Percentiles rank a stretch among this genome's conserved stretches.
phyloP scores from a whole-genome alignment of 2,113 vertebrate genomes.

The Zapus hudsonius region DNA sequence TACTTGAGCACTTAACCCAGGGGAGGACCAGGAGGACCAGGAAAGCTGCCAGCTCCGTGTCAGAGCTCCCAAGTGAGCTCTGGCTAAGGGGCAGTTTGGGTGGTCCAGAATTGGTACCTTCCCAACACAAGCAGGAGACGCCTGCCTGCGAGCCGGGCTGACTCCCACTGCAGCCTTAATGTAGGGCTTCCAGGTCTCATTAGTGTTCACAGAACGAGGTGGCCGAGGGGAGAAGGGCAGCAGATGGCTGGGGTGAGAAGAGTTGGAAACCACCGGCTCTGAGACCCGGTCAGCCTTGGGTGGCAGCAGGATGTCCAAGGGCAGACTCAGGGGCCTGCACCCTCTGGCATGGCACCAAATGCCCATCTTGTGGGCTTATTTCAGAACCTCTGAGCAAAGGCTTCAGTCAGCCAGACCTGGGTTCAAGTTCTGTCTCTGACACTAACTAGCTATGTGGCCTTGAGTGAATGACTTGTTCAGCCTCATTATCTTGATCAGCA shows the following conservation, averaged over 20 bases:
- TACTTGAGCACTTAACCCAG: constrained; percentile 34
- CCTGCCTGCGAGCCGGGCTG: not conserved
- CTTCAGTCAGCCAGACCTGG: not conserved
- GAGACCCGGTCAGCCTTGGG: not conserved
- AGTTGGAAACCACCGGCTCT: constrained; percentile 28
- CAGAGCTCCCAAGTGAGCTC: constrained; percentile 37
- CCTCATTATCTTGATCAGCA: not conserved
- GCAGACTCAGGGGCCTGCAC: not conserved
- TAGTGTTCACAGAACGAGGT: constrained; percentile 2
- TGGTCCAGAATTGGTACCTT: constrained; percentile 68
- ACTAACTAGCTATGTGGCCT: not conserved
- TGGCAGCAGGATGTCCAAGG: not conserved
- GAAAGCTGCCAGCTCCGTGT: constrained; percentile 62
- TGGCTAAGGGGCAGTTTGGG: constrained; percentile 45
- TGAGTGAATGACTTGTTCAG: not conserved
- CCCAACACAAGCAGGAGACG: constrained; percentile 62
- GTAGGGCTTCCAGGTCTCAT: constrained; percentile 31
- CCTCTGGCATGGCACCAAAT: not conserved
- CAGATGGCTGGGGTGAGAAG: not conserved
- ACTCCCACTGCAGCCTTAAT: not conserved
- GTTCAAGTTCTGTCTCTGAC: not conserved
- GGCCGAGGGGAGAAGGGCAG: not conserved
- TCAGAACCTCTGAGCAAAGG: not conserved
- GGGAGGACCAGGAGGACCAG: constrained; percentile 46
- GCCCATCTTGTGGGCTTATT: not conserved